phyloP scores from a whole-genome alignment of 2,888 invertebrate species.

The Philaethria dido region DNA sequence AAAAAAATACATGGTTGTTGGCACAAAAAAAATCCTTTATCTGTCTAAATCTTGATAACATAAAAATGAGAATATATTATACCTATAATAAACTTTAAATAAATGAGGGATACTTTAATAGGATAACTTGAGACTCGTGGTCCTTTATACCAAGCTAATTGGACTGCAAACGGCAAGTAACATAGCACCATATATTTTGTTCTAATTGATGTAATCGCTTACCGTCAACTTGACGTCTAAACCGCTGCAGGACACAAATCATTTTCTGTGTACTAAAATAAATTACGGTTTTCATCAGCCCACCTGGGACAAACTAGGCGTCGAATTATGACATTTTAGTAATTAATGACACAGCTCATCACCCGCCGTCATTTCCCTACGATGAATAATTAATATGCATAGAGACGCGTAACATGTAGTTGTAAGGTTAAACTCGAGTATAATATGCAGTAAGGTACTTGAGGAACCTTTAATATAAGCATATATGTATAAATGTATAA shows the following conservation, averaged over 20 bases:
- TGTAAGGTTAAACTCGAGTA: conserved; percentile 7
- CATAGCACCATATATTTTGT: conserved; percentile 4
- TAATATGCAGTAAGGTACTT: conserved; percentile 5
- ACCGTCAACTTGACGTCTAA: conserved; percentile 25
- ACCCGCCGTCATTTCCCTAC: conserved; percentile 53
- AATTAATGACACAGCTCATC: conserved; percentile 66
- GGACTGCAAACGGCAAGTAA: conserved; percentile 9
- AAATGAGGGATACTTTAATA: conserved; percentile 2
- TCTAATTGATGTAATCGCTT: conserved; percentile 28
- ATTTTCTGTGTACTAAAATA: conserved; percentile 43
- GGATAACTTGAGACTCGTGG: conserved; percentile 5
- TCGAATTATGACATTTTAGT: conserved; percentile 63
- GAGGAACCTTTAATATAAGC: neutral
- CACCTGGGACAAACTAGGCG: conserved; percentile 65
- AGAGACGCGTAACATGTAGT: conserved; percentile 49
- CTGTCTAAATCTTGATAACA: too few species aligned
- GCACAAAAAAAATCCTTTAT: too few species aligned
- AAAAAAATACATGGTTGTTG: too few species aligned
- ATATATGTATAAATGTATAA: neutral
- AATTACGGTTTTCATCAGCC: conserved; percentile 57
- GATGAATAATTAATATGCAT: conserved; percentile 56
- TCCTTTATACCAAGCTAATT: conserved; percentile 8
- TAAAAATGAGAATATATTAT: too few species aligned
- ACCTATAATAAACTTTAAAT: neutral
- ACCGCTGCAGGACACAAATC: conserved; percentile 33